Base-by-base conservation (phyloP, 2,797 vertebrate genomes). In the Denticeps clupeoides region DNA sequence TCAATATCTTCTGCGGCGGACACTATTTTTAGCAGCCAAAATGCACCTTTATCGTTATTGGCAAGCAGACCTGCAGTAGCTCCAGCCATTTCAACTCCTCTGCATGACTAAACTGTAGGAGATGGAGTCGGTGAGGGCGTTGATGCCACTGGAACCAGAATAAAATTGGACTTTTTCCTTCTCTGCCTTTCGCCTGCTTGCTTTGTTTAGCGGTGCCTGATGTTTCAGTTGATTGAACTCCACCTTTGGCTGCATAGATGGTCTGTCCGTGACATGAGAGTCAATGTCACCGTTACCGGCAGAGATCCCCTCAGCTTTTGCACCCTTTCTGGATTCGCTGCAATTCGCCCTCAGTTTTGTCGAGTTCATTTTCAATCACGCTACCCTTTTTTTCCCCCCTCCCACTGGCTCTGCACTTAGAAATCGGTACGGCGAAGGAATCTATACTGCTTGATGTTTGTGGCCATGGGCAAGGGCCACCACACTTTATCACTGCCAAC, bases 201-300 rank as follows among this genome's bases (percentile, higher is more conserved):
- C 11, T 28, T 49, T 37, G 23, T 40, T 6, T 12, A 41, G 21
- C 23, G 25, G 41, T 7, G 27, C 47, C 35, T 50, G 37, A 51
- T 50, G 51, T 60, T 49, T 32, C 27, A 53, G 32, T 12, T 48
- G 53, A 56, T 49, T 52, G 41, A 56, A n/a, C 16, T 48, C 8
- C 41, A 49, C 45, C 35, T 16, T 18, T 1, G 41, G 45, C 41
- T 19, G 38, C 47, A 13, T 23, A 6, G 21, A 25, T 41, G 16
- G 18, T 45, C 24, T 49, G 41, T 52, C 45, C 2, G n/a, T 48
- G 31, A 9, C 4, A 18, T 56, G 53, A 56, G 15, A 41, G 45
- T 56, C 45, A 44, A 42, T 10, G 4, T 22, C 51, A 53, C 25
- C 16, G 35, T 15, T 35, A 47, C 44, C 38, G 57, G 42, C 23